Evolutionary conservation across 2,113 vertebrate genomes (phyloP).

Genomic region (Ptilonorhynchus violaceus): DNA sequence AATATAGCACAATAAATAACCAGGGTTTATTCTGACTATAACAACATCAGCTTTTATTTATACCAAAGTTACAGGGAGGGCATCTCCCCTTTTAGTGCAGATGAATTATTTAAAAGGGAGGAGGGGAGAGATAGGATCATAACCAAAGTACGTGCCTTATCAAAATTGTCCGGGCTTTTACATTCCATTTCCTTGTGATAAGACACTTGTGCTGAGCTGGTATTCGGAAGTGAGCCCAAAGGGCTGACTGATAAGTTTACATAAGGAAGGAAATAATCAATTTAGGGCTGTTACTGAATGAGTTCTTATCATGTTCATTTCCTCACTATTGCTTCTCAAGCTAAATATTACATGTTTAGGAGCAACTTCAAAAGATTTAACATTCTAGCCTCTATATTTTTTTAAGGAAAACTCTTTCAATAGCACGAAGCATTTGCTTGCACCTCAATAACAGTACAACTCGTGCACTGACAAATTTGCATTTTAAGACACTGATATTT

Average conservation of each 20-base stretch:
- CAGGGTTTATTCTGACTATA: neutral
- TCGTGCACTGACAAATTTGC: neutral
- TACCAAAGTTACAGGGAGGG: neutral
- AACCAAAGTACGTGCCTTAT: constrained; percentile 70
- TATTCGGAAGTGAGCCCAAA: constrained; percentile 84
- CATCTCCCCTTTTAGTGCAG: neutral
- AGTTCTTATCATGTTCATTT: constrained; percentile 82
- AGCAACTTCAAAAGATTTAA: constrained; percentile 73
- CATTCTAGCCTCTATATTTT: constrained; percentile 51
- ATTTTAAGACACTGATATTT: neutral
- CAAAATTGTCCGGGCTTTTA: constrained; percentile 77
- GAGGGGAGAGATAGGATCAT: neutral
- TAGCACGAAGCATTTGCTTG: constrained; percentile 37
- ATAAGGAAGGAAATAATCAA: constrained; percentile 96
- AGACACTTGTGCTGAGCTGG: constrained; percentile 77
- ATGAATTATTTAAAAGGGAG: constrained; percentile 32
- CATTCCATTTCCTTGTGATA: constrained; percentile 82
- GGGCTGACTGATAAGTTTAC: constrained; percentile 84
- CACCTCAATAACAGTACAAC: neutral
- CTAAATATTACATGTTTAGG: constrained; percentile 84
- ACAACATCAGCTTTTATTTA: neutral
- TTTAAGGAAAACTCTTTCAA: constrained; percentile 51
- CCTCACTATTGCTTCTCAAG: constrained; percentile 82
- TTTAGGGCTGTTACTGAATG: constrained; percentile 87
- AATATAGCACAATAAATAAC: neutral